Percentiles rank a stretch among this genome's conserved stretches.
Conservation (phyloP, 2,113 vertebrate species). For the Melierax canorus region DNA sequence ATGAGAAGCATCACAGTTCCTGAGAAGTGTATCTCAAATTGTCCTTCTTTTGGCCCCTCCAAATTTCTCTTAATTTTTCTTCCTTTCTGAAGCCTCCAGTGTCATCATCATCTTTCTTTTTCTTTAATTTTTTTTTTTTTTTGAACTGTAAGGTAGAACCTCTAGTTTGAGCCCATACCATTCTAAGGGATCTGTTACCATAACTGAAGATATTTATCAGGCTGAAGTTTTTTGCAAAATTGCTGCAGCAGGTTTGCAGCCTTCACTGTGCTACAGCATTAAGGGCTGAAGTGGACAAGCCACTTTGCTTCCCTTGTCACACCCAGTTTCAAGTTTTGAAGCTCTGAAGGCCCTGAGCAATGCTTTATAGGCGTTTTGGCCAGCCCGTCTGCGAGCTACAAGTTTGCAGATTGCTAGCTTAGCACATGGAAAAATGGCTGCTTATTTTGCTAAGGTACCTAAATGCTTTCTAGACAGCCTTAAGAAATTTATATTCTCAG, state of each 20-base stretch:
- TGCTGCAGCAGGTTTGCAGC: background rate
- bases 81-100: background rate
- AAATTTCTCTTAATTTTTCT: background rate
- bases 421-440: background rate
- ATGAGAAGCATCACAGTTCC: background rate
- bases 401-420: background rate
- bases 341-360: background rate
- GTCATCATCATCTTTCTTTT: background rate
- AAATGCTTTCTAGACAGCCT: background rate
- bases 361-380: background rate
- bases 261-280: background rate
- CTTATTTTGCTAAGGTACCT: background rate
- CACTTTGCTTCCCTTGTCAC: background rate
- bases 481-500: background rate
- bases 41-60: background rate
- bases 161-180: background rate
- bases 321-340: background rate
- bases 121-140: fast-evolving
- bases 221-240: background rate
- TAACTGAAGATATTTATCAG: background rate
- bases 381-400: background rate
- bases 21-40: background rate
- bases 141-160: background rate
- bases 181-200: background rate
- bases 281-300: background rate